Percentiles rank a stretch among this genome's conserved stretches.
Evolutionary conservation across 1,140 invertebrate species (phyloP).

Genomic region (Sesamia nonagrioides): DNA sequence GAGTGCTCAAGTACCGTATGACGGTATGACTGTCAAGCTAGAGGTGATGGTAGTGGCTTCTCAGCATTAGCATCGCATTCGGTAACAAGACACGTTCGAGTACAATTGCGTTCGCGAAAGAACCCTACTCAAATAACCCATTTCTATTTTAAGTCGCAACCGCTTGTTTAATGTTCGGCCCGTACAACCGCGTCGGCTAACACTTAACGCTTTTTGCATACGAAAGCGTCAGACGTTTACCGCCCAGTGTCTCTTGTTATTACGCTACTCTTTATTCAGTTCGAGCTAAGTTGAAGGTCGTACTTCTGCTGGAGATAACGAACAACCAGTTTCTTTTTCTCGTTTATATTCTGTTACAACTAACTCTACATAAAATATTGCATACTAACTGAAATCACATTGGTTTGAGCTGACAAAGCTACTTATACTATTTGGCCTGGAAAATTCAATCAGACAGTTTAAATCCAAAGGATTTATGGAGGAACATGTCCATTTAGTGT

Average conservation of each 20-base stretch:
- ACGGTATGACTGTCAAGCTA: constrained; percentile 9
- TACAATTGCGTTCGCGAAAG: constrained; percentile 86
- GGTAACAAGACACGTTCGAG: constrained; percentile 85
- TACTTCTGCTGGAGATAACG: constrained; percentile 77
- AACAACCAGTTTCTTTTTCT: constrained; percentile 71
- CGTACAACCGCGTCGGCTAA: constrained; percentile 85
- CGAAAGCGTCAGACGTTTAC: constrained; percentile 79
- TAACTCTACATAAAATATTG: background rate
- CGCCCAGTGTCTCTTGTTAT: constrained; percentile 81
- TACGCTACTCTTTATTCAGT: constrained; percentile 80
- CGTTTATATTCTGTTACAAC: constrained; percentile 10
- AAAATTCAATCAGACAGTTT: background rate
- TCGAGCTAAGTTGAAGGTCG: constrained; percentile 78
- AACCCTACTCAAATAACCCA: constrained; percentile 86
- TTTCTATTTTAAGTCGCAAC: constrained; percentile 84
- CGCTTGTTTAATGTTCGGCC: constrained; percentile 86
- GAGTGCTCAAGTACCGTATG: background rate
- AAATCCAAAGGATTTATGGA: background rate
- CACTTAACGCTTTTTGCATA: constrained; percentile 87
- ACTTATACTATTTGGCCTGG: background rate
- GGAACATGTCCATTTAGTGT: constrained; percentile 5
- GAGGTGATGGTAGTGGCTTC: constrained; percentile 24
- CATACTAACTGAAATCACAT: background rate
- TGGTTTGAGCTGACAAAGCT: background rate
- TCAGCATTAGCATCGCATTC: constrained; percentile 81